Evolutionary conservation across 2,888 invertebrate genomes (phyloP).

Genomic region (Stictocephala bisonia): DNA sequence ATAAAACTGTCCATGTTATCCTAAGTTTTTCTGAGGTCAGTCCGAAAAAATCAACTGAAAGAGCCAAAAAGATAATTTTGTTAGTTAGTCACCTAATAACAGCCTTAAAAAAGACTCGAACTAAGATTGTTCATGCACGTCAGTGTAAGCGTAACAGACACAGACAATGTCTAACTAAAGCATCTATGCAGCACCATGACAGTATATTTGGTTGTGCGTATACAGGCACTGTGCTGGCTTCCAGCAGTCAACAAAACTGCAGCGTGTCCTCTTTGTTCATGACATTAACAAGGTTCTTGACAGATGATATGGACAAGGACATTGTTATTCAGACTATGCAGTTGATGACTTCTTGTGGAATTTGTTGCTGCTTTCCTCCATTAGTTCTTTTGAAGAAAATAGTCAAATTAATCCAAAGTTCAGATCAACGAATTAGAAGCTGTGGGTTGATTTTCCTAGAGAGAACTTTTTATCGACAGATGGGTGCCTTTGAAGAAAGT

Average conservation of each 20-base stretch:
- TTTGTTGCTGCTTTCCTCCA: slow-evolving; percentile 74
- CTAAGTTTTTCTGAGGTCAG: slow-evolving; percentile 66
- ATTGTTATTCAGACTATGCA: slow-evolving; percentile 62
- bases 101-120: slow-evolving; percentile 70
- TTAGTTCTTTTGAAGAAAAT: slow-evolving; percentile 55
- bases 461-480: slow-evolving; percentile 70
- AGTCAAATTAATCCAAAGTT: slow-evolving; percentile 65
- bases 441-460: slow-evolving; percentile 70
- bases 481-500: slow-evolving; percentile 65
- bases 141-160: slow-evolving; percentile 69
- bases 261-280: slow-evolving; percentile 71
- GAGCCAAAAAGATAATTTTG: slow-evolving; percentile 70
- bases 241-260: slow-evolving; percentile 66
- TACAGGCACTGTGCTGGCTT: slow-evolving; percentile 63
- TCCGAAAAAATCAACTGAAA: slow-evolving; percentile 63
- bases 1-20: slow-evolving; percentile 69
- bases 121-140: slow-evolving; percentile 69
- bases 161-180: slow-evolving; percentile 65
- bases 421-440: slow-evolving; percentile 63
- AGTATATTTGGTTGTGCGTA: slow-evolving; percentile 69
- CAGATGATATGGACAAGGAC: slow-evolving; percentile 55
- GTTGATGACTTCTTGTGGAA: slow-evolving; percentile 70
- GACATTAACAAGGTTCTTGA: slow-evolving; percentile 64
- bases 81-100: slow-evolving; percentile 69
- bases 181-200: slow-evolving; percentile 71